Base-by-base conservation (phyloP, 1,140 invertebrate genomes). In the Drosophila pseudoananassae region DNA sequence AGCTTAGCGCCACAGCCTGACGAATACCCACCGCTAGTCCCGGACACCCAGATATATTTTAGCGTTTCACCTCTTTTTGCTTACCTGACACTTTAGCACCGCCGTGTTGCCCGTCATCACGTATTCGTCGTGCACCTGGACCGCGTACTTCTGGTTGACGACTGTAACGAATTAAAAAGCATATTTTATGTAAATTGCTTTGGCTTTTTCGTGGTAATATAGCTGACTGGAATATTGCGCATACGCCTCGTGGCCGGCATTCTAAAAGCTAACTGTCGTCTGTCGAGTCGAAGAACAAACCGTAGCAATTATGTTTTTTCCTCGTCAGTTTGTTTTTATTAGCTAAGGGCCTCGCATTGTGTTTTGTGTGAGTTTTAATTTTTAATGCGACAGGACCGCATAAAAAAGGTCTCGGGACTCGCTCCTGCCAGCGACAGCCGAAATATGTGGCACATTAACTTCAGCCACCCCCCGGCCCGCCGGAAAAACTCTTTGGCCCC, bases 31-130 rank as follows among this genome's bases (percentile, higher is more conserved):
- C 25, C 6, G 25, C 25, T 6, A 27, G 25, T 27, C 25, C 25
- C 25, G 25, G 25, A 27, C 6, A 27, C 25, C 25, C 25, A 27
- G 1, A 27, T 27, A 27, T 27, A 7, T 27, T 27, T 27, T 5
- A 27, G 25, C 25, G 40, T 17, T 14, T 14, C 4, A 3, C 14
- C 40, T 43, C 40, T 43, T 43, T 17, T 17, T 43, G 40, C 84
- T 84, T 55, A 92, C 91, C 84, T 96, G 95, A 92, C 97, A 98
- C 75, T 95, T 95, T 51, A 98, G 93, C 43, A 98, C 94, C 1
- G 96, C 97, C 23, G 96, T 96, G 92, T 98, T 98, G 33, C 97
- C 97, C 54, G 94, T 94, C 88, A 97, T 96, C 65, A 97, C 97
- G 92, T 97, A 97, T 83, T 97, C 96, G 89, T 98, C 97, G 78